These are phyloP conservation scores for Brachyptera putata DNA, from an alignment of 2,888 invertebrate species.

Conservation along the genomic window DNA sequence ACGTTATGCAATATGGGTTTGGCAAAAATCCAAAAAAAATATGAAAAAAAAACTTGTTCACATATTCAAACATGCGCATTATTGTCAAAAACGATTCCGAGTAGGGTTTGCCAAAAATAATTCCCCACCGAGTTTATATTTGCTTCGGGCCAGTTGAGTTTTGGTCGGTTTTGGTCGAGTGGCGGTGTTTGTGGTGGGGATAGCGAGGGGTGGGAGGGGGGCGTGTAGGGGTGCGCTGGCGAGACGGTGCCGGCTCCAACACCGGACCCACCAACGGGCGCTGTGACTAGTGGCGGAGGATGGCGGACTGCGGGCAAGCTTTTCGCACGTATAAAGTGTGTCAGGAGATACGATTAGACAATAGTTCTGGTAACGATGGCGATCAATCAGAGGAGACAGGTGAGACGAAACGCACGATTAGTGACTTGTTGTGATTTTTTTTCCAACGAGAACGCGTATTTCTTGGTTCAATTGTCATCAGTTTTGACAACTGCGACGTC, in stretches of 20 bases:
- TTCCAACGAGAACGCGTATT: no score
- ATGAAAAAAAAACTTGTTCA: no score
- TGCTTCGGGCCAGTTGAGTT: slow-evolving; percentile 21
- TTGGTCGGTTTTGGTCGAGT: neutral
- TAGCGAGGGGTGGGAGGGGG: neutral
- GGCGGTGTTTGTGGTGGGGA: neutral
- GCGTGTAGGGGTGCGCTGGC: neutral
- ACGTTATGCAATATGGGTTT: slow-evolving; percentile 5
- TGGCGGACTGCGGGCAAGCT: slow-evolving; percentile 30
- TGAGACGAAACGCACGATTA: no score
- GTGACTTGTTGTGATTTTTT: no score
- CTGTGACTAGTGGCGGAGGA: slow-evolving; percentile 31
- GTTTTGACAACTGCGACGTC: no score
- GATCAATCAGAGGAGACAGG: neutral
- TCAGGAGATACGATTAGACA: slow-evolving; percentile 43
- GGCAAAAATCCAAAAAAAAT: neutral
- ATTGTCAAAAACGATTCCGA: slow-evolving; percentile 30
- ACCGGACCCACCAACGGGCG: neutral
- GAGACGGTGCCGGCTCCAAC: neutral
- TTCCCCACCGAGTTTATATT: slow-evolving; percentile 33
- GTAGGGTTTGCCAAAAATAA: slow-evolving; percentile 32
- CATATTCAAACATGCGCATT: slow-evolving; percentile 27
- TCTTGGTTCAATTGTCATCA: no score
- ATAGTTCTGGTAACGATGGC: slow-evolving; percentile 2
- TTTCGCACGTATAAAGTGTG: slow-evolving; percentile 41